These are phyloP conservation scores for Caenorhabditis remanei DNA, from an alignment of 1,140 invertebrate species.

Conservation along the genomic window DNA sequence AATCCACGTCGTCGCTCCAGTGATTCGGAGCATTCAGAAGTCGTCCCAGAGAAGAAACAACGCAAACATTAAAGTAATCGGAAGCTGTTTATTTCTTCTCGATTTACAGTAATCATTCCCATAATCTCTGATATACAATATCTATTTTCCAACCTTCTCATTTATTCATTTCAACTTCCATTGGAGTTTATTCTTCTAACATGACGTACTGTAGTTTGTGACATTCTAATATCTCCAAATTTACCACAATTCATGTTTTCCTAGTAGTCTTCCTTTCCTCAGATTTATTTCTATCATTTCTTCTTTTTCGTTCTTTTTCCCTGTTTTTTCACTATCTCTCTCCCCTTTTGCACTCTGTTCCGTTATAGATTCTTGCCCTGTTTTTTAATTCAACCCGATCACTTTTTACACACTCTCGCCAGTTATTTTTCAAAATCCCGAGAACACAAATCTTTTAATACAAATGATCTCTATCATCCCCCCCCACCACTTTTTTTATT, in stretches of 20 bases:
- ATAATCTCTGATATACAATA: too few relatives aligned
- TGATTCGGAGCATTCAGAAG: background rate
- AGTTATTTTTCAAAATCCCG: background rate
- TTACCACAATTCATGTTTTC: constrained; percentile 4
- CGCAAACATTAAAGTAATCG: background rate
- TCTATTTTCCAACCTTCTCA: too few relatives aligned
- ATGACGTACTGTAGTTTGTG: background rate
- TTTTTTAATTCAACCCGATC: background rate
- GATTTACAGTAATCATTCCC: too few relatives aligned
- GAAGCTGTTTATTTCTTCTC: background rate
- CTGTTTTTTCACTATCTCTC: background rate
- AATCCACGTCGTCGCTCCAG: background rate
- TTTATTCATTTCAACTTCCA: too few relatives aligned
- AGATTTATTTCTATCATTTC: background rate
- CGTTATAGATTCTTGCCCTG: constrained; percentile 22
- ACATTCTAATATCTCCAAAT: background rate
- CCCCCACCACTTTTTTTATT: background rate
- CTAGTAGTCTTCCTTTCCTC: background rate
- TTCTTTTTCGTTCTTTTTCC: background rate
- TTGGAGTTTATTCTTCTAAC: background rate
- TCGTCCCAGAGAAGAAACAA: background rate
- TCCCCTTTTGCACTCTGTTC: background rate
- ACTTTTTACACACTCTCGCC: background rate
- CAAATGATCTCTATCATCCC: background rate
- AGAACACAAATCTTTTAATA: background rate